Conservation (phyloP, 2,113 vertebrate genomes). For the Hemiscyllium ocellatum region DNA sequence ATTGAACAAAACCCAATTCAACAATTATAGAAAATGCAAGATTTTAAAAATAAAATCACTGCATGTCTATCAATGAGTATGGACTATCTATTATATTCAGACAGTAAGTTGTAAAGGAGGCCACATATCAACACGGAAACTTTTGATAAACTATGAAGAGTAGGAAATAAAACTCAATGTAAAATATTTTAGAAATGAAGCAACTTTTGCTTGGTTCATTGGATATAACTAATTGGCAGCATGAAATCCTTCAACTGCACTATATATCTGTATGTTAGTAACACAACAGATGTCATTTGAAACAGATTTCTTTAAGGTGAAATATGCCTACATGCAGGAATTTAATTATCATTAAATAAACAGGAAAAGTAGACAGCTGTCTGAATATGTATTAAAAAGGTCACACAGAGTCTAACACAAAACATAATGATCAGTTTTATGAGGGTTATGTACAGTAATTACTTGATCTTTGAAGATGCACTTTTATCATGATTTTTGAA, state of each 20-base stretch:
- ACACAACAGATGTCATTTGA: constrained; percentile 38
- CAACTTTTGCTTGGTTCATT: constrained; percentile 21
- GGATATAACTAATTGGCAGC: constrained; percentile 34
- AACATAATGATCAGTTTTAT: constrained; percentile 23
- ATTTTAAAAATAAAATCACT: neutral
- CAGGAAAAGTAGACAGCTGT: constrained; percentile 36
- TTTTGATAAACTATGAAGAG: constrained; percentile 31
- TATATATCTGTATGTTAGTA: constrained; percentile 32
- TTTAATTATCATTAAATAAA: constrained; percentile 36
- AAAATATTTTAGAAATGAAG: constrained; percentile 33
- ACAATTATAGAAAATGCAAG: neutral
- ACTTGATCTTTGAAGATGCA: constrained; percentile 13
- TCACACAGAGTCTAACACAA: constrained; percentile 34
- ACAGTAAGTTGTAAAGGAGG: constrained; percentile 9
- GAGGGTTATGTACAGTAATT: constrained; percentile 10
- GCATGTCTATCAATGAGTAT: neutral
- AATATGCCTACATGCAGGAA: constrained; percentile 37
- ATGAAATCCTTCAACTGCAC: constrained; percentile 29
- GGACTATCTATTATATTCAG: neutral
- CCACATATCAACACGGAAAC: constrained; percentile 27
- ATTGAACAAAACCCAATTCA: neutral
- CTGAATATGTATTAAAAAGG: constrained; percentile 34
- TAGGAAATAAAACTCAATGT: constrained; percentile 23
- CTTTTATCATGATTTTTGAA: neutral
- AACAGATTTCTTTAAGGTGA: constrained; percentile 38